phyloP scores from a whole-genome alignment of 1,140 invertebrate species.

The Mizuhopecten yessoensis region DNA sequence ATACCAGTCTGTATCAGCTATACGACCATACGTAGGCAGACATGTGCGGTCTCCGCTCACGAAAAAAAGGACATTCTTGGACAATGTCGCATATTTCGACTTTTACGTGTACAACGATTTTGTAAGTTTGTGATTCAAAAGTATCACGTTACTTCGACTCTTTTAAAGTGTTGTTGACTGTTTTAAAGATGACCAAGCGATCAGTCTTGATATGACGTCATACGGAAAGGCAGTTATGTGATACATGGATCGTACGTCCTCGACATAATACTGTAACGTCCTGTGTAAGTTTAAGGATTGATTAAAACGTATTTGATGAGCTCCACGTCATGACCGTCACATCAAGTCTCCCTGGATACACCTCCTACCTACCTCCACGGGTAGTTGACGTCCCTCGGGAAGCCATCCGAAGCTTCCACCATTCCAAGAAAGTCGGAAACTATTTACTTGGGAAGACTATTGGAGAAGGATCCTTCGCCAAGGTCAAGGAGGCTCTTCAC shows the following conservation, averaged over 20 bases:
- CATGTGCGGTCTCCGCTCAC: too few species aligned
- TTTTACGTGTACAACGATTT: too few species aligned
- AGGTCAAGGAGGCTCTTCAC: constrained; percentile 82
- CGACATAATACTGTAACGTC: not conserved
- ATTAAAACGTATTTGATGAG: not conserved
- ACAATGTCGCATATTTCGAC: too few species aligned
- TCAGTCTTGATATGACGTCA: not conserved
- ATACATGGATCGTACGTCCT: too few species aligned
- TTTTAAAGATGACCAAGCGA: not conserved
- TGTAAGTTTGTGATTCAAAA: too few species aligned
- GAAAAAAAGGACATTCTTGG: too few species aligned
- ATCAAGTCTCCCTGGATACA: constrained; percentile 58
- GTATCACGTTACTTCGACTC: too few species aligned
- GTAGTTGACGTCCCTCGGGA: constrained; percentile 76
- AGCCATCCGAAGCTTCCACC: constrained; percentile 73
- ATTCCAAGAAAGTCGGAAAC: constrained; percentile 82
- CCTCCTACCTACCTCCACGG: constrained; percentile 66
- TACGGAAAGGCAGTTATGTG: too few species aligned
- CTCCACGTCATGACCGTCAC: constrained; percentile 60
- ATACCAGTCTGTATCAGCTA: too few species aligned
- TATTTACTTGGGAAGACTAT: constrained; percentile 81
- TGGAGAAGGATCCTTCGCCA: constrained; percentile 82
- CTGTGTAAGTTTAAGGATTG: too few species aligned
- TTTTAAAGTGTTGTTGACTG: not conserved
- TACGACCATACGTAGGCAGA: too few species aligned